Percentiles rank a stretch among this genome's conserved stretches.
Conservation (phyloP, 35 echinoderm and acorn worm species). For the Strongylocentrotus purpuratus region DNA sequence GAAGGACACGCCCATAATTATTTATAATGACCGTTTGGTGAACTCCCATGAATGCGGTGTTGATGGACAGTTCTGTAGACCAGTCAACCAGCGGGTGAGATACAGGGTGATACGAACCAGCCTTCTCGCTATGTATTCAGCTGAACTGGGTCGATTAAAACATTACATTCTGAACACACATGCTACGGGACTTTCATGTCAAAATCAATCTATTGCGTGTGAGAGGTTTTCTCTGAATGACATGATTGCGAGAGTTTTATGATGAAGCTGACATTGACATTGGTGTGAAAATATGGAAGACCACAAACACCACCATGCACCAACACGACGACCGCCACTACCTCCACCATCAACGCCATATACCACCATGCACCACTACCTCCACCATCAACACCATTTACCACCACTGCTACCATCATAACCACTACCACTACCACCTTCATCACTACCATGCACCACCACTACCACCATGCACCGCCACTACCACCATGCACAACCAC, state of each 20-base stretch:
- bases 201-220: constrained; percentile 9
- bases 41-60: not conserved
- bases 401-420: not conserved
- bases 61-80: not conserved
- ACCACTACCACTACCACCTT: not conserved
- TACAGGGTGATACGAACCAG: not conserved
- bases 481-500: not conserved
- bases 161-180: not conserved
- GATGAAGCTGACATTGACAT: not conserved
- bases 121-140: not conserved
- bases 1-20: not conserved
- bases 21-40: not conserved
- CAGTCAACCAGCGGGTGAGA: not conserved
- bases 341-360: not conserved
- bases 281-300: not conserved
- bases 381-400: not conserved
- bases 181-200: not conserved
- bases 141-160: not conserved
- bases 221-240: not conserved
- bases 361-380: not conserved
- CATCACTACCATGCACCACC: not conserved
- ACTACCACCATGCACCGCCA: not conserved
- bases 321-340: not conserved
- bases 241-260: not conserved
- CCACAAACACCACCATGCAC: not conserved